Conservation (phyloP, 1,140 invertebrate species). For the Pseudomyrmex sp. region DNA sequence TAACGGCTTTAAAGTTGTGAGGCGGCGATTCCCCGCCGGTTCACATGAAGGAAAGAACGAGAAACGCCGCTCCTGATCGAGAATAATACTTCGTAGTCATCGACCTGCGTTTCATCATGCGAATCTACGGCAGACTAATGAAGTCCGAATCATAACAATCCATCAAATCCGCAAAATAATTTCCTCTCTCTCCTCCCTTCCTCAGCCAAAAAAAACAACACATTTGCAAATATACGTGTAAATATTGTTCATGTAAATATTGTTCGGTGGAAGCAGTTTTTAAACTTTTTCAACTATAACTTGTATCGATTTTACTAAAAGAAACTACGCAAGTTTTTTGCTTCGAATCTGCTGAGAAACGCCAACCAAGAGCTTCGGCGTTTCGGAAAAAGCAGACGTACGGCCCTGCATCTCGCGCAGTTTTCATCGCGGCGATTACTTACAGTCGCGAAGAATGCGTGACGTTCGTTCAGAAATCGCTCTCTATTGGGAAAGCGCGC, state of each 20-base stretch:
- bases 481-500: slow-evolving; percentile 34
- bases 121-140: slow-evolving; percentile 5
- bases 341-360: background rate
- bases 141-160: background rate
- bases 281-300: too few relatives aligned
- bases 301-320: too few relatives aligned
- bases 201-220: too few relatives aligned
- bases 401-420: background rate
- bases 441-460: background rate
- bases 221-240: background rate
- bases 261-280: background rate
- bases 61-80: slow-evolving; percentile 28
- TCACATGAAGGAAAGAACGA: slow-evolving; percentile 41
- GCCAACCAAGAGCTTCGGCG: background rate
- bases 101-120: slow-evolving; percentile 38
- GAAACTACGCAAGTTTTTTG: too few relatives aligned
- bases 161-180: slow-evolving; percentile 2
- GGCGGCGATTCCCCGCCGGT: slow-evolving; percentile 32
- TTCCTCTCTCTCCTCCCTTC: too few relatives aligned
- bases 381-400: background rate
- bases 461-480: slow-evolving; percentile 31
- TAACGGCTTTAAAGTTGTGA: slow-evolving; percentile 56
- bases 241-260: background rate
- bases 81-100: slow-evolving; percentile 51
- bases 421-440: slow-evolving; percentile 15